Evolutionary conservation across 2,888 invertebrate genomes (phyloP), one percentile per base, ranked within the genome.

Genomic region (Chrysolina oricalcia): DNA sequence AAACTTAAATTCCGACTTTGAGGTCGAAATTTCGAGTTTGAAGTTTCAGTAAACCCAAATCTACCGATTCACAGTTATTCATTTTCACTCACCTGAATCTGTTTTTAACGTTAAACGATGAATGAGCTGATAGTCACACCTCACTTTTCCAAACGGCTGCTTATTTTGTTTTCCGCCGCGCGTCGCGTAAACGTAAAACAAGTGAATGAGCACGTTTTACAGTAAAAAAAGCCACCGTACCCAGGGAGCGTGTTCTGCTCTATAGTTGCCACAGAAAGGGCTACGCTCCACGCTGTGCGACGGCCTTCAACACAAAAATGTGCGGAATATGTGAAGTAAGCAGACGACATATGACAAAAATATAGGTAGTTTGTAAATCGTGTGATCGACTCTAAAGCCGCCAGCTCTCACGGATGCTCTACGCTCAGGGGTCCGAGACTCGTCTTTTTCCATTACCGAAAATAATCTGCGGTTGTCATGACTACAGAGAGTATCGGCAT

Each of bases 401-500:
- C 21, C 21, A 56, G 56, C 56, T 23, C 23, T 56, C 21, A 21
- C 11, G 56, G 21, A 21, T 56, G 23, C 23, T 15, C 56, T n/a
- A 13, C 15, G 23, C 21, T 56, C 13, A 10, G 56, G 11, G 21
- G 15, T 21, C 56, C 23, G 15, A 21, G n/a, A 3, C 11, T 23
- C 21, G 56, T 56, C 56, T 2, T 56, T 56, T 56, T 56, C 56
- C 23, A 13, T 21, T 23, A 21, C 15, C 56, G 56, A 56, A 56
- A 56, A 56, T 56, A 56, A 21, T 21, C 50, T n/a, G 23, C 23
- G 56, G 56, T 78, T 62, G 43, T 69, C 74, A 78, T 78, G 70
- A 72, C 50, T 72, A 78, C 75, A 64, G 76, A 74, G 69, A 71
- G 73, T 76, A 71, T 74, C 50, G 50, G 2, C 50, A n/a, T n/a